These are phyloP conservation scores for Microcebus griseorufus DNA, from an alignment of 2,113 vertebrate species.

Conservation along the genomic window DNA sequence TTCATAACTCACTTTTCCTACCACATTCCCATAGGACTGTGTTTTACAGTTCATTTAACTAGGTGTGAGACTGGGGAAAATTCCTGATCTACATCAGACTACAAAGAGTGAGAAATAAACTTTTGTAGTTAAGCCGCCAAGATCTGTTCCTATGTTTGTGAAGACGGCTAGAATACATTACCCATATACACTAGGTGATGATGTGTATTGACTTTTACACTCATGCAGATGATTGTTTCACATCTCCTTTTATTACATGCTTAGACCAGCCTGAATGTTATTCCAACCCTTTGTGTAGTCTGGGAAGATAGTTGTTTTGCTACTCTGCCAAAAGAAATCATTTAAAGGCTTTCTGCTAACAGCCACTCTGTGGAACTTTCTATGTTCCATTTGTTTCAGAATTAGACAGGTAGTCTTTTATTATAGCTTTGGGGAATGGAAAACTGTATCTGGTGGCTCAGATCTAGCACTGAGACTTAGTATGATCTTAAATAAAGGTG, in stretches of 20 bases:
- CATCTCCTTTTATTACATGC: neutral
- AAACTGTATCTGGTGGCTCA: neutral
- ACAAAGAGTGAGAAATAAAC: neutral
- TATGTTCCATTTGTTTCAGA: neutral
- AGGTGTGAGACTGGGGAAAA: neutral
- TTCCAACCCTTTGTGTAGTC: neutral
- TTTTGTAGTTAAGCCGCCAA: neutral
- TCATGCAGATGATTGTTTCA: neutral
- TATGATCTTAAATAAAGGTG: neutral
- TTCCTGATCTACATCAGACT: neutral
- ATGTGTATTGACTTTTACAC: neutral
- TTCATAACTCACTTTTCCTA: neutral
- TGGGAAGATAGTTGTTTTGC: neutral
- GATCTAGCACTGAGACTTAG: neutral
- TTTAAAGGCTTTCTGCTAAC: neutral
- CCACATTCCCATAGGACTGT: no score
- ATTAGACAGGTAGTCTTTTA: neutral
- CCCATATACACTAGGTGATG: neutral
- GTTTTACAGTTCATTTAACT: slow-evolving; percentile 7
- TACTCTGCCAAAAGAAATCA: neutral
- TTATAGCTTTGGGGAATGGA: neutral
- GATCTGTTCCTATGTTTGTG: neutral
- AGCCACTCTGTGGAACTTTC: neutral
- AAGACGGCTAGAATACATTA: neutral
- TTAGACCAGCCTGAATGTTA: neutral